These are phyloP conservation scores for Drosophila eugracilis DNA, from an alignment of 1,140 invertebrate species.

Conservation along the genomic window DNA sequence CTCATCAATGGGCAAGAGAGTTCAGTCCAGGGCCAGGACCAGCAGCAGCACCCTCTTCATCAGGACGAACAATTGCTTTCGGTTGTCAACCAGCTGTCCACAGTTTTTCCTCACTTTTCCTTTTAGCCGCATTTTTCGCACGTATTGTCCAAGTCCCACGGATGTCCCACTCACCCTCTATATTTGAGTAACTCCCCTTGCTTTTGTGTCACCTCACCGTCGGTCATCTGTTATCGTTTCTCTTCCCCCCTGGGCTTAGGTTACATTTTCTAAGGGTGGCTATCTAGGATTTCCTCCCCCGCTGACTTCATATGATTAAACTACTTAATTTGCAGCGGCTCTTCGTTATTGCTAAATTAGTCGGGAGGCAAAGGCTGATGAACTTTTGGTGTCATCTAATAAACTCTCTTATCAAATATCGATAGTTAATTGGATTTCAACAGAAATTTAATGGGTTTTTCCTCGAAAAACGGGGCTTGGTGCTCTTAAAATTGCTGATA, in stretches of 20 bases:
- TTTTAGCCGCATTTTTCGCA: slow-evolving; percentile 72
- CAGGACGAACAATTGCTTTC: slow-evolving; percentile 64
- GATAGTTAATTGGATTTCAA: slow-evolving; percentile 70
- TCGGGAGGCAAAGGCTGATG: slow-evolving; percentile 2
- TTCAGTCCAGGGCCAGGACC: too few relatives aligned
- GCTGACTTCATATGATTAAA: slow-evolving; percentile 60
- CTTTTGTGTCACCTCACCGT: slow-evolving; percentile 27
- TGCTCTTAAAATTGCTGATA: slow-evolving; percentile 24
- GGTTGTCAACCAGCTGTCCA: slow-evolving; percentile 79
- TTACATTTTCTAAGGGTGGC: slow-evolving; percentile 16
- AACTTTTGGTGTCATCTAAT: slow-evolving; percentile 25
- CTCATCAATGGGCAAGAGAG: slow-evolving; percentile 28
- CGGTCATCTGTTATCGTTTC: slow-evolving; percentile 31
- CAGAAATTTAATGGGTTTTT: slow-evolving; percentile 45
- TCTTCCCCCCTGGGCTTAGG: slow-evolving; percentile 9
- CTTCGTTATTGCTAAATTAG: slow-evolving; percentile 58
- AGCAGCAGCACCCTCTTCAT: slow-evolving; percentile 24
- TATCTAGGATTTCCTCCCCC: slow-evolving; percentile 22
- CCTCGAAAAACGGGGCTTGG: slow-evolving; percentile 23
- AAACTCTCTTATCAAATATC: slow-evolving; percentile 70
- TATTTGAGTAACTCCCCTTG: slow-evolving; percentile 16
- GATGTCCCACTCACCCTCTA: slow-evolving; percentile 4
- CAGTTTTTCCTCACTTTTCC: slow-evolving; percentile 63
- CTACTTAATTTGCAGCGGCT: slow-evolving; percentile 55
- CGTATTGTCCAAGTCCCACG: slow-evolving; percentile 58